A percentile compares a stretch with the other conserved stretches of the same genome.
Evolutionary conservation across 2,113 vertebrate species (phyloP).

Genomic region (Cephalopterus ornatus): DNA sequence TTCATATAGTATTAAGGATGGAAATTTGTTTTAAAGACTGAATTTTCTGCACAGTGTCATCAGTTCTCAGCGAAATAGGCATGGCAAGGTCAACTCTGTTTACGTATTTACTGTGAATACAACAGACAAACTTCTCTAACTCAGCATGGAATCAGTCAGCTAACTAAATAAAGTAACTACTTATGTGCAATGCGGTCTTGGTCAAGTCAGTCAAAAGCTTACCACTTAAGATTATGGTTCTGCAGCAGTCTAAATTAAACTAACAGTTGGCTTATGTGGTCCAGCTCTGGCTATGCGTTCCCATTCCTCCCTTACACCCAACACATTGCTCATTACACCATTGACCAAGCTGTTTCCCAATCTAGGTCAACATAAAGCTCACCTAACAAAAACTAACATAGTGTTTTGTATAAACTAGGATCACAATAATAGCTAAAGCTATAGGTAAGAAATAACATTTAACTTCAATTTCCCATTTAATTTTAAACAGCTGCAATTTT

Average conservation of each 20-base stretch:
- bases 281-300: not conserved
- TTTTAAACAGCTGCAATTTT: not conserved
- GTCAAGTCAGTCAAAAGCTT: not conserved
- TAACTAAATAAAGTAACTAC: constrained; percentile 30
- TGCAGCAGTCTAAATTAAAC: constrained; percentile 36
- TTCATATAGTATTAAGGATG: not conserved
- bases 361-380: not conserved
- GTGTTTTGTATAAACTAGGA: not conserved
- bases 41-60: not conserved
- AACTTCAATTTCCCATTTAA: not conserved
- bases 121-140: not conserved
- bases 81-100: not conserved
- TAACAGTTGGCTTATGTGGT: not conserved
- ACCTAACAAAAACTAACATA: not conserved
- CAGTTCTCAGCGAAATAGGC: not conserved
- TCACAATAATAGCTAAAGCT: not conserved
- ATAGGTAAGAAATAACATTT: not conserved
- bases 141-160: not conserved
- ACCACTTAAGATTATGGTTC: constrained; percentile 33
- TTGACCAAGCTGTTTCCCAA: not conserved
- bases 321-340: not conserved
- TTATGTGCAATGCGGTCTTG: not conserved
- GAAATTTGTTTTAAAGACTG: not conserved
- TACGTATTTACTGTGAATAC: constrained; percentile 11
- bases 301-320: not conserved